A percentile compares a stretch with the other conserved stretches of the same genome.
These are phyloP conservation scores for Scleropages formosus DNA, from an alignment of 2,797 vertebrate species.

Conservation along the genomic window DNA sequence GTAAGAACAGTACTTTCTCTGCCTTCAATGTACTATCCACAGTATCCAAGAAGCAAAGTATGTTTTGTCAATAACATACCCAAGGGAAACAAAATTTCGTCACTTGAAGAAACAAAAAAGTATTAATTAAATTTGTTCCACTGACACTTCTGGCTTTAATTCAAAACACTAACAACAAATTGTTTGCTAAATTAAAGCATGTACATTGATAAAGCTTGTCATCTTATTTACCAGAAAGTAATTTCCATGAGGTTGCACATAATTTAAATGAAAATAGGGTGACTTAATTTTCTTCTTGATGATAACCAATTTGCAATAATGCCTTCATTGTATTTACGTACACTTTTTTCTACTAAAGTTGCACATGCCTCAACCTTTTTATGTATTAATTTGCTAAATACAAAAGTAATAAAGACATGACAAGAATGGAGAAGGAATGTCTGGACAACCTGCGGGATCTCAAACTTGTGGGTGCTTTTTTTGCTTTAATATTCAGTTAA, in stretches of 20 bases:
- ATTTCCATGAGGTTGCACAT: conserved; percentile 14
- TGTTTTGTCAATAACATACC: conserved; percentile 64
- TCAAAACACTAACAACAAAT: conserved; percentile 60
- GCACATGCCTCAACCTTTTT: no score
- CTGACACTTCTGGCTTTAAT: conserved; percentile 69
- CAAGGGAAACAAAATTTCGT: conserved; percentile 67
- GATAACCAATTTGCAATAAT: background rate
- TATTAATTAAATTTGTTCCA: conserved; percentile 73
- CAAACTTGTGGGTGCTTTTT: no score
- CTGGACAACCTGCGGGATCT: no score
- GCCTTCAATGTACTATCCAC: no score
- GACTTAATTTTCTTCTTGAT: conserved; percentile 10
- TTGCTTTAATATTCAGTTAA: no score
- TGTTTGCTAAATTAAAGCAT: conserved; percentile 52
- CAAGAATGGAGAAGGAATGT: no score
- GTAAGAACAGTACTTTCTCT: no score
- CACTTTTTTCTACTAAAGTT: no score
- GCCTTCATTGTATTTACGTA: no score
- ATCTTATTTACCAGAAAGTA: conserved; percentile 37
- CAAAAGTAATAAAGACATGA: no score
- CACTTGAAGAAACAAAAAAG: conserved; percentile 65
- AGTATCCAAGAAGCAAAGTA: conserved; percentile 42
- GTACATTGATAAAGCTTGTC: conserved; percentile 49
- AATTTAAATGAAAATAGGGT: conserved; percentile 13
- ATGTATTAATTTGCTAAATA: no score